phyloP scores from a whole-genome alignment of 2,797 vertebrate genomes.

The Peromyscus nudipes region DNA sequence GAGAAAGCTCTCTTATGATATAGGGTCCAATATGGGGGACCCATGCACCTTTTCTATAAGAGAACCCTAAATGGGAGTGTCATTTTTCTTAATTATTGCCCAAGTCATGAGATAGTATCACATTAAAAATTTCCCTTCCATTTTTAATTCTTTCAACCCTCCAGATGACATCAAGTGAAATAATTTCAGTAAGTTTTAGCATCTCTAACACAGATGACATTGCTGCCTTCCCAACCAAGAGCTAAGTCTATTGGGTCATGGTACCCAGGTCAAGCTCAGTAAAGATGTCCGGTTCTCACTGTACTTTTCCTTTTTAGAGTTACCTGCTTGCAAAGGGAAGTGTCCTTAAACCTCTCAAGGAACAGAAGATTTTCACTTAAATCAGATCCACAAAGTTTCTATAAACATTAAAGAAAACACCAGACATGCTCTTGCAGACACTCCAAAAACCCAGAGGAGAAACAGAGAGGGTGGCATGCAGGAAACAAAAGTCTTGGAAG shows the following conservation, averaged over 20 bases:
- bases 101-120: not conserved
- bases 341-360: not conserved
- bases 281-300: not conserved
- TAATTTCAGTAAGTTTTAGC: not conserved
- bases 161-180: not conserved
- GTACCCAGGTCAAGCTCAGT: not conserved
- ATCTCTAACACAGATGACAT: not conserved
- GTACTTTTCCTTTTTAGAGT: not conserved
- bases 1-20: not conserved
- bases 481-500: not conserved
- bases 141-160: not conserved
- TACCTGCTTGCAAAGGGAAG: not conserved
- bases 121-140: not conserved
- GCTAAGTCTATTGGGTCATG: not conserved
- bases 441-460: not conserved
- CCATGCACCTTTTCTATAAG: rapidly evolving
- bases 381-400: not conserved
- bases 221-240: not conserved
- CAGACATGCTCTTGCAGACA: not conserved
- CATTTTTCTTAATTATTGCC: not conserved
- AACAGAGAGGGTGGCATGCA: too few species aligned
- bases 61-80: not conserved
- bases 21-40: not conserved
- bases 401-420: slow-evolving; percentile 6
- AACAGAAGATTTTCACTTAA: not conserved